Evolutionary conservation across 2,888 invertebrate genomes (phyloP), one percentile per base, ranked within the genome.

Genomic region (Cordylochernes scorpioides): DNA sequence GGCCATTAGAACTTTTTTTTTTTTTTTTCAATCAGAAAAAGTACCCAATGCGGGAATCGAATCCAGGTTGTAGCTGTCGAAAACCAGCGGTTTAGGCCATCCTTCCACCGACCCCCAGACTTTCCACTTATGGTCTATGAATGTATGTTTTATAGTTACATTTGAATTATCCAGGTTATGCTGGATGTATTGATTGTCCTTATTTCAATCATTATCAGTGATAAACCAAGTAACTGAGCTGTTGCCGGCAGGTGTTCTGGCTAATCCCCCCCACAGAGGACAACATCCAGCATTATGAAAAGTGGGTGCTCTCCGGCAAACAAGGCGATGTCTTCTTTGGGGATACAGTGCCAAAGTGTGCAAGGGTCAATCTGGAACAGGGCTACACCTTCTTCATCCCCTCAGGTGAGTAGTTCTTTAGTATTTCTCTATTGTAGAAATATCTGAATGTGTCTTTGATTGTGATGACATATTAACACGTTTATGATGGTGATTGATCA

Each of bases 351-450:
- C 82, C 84, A 44, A 72, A 75, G 46, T 94, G 94, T 54, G 72
- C 77, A 14, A 62, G 86, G 40, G 75, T 84, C 31, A 63, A 62
- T 43, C 49, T 64, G 8, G 57, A 52, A 43, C 72, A 74, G n/a
- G 80, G 84, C 8, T 70, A 80, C 53, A 94, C 91, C 2, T 77
- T 94, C 53, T 80, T 94, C 52, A 88, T 94, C 45, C 91, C 91
- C 8, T 82, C 86, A 9, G 91, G 56, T 57, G 32, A 30, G 91
- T 2, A 22, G 22, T 14, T n/a, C n/a, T n/a, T n/a, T n/a, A n/a
- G 14, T 5, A 22, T 22, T 91, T 94, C 38, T 94, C 94, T 58
- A 88, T 88, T 1, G 91, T 94, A 4, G 91, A 78, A 53, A 94
- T 22, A 22, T 5, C 5, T 22, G 12, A 22, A 10, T 19, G 9